Evolutionary conservation across 2,888 invertebrate species (phyloP).

Genomic region (Isotomurus palustris): DNA sequence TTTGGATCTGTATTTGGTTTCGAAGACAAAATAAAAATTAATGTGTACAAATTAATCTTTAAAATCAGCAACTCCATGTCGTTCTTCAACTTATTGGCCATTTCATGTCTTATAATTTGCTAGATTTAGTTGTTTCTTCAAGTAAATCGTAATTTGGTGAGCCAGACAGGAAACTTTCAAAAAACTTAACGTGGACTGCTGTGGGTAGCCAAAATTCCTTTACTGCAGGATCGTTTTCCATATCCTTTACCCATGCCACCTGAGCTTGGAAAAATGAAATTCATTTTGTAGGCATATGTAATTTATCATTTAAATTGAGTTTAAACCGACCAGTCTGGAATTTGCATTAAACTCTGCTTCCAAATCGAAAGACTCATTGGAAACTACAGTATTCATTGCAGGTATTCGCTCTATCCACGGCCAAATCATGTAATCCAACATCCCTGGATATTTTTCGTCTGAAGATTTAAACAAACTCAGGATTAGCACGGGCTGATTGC

Average conservation of each 20-base stretch:
- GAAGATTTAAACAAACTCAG: too few relatives aligned
- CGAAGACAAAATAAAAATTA: neutral
- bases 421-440: slow-evolving; percentile 79
- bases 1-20: neutral
- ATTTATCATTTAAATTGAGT: neutral
- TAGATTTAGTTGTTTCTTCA: slow-evolving; percentile 9
- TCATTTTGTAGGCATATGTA: slow-evolving; percentile 4
- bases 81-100: neutral
- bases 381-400: slow-evolving; percentile 56
- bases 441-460: slow-evolving; percentile 63
- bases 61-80: too few relatives aligned
- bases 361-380: slow-evolving; percentile 27
- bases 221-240: slow-evolving; percentile 67
- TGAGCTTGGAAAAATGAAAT: slow-evolving; percentile 52
- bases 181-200: slow-evolving; percentile 68
- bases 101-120: neutral
- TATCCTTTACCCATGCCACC: slow-evolving; percentile 64
- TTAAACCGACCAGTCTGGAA: slow-evolving; percentile 21
- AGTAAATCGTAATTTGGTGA: slow-evolving; percentile 51
- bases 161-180: slow-evolving; percentile 60
- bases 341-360: slow-evolving; percentile 24
- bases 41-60: neutral
- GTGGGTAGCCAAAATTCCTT: slow-evolving; percentile 62
- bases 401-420: slow-evolving; percentile 72
- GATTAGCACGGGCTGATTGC: too few relatives aligned